These are phyloP conservation scores for Acrocephalus arundinaceus DNA, from an alignment of 2,113 vertebrate species.

Conservation along the genomic window DNA sequence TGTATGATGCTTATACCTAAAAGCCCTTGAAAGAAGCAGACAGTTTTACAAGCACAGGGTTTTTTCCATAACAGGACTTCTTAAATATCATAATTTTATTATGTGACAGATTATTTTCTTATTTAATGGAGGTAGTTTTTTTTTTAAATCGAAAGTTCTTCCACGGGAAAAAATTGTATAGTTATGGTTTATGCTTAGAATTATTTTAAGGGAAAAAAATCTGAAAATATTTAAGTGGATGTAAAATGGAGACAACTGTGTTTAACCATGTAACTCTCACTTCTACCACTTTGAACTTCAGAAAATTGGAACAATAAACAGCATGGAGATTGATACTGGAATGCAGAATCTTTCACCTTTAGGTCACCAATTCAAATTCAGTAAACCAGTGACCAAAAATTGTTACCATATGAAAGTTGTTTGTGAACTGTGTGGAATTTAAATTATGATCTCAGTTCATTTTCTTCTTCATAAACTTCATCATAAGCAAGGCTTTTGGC, in stretches of 20 bases:
- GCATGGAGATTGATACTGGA: background rate
- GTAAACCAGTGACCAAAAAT: slow-evolving; percentile 28
- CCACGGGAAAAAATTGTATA: fast-evolving
- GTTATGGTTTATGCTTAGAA: background rate
- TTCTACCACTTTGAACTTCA: slow-evolving; percentile 24
- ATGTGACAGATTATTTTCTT: background rate
- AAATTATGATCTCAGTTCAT: slow-evolving; percentile 38
- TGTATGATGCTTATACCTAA: background rate
- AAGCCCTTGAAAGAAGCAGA: background rate
- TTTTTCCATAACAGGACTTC: background rate
- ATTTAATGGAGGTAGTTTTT: background rate
- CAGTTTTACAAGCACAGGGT: background rate
- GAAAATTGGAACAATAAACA: background rate
- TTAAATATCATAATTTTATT: background rate
- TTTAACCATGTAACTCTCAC: background rate
- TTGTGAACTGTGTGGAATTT: slow-evolving; percentile 42
- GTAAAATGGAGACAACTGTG: background rate
- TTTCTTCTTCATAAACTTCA: slow-evolving; percentile 45
- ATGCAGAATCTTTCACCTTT: slow-evolving; percentile 36
- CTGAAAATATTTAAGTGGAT: background rate
- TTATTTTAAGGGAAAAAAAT: background rate
- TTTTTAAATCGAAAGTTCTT: background rate
- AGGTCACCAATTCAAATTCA: slow-evolving; percentile 45
- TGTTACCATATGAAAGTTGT: slow-evolving; percentile 40
- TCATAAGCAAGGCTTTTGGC: slow-evolving; percentile 15